Evolutionary conservation across 2,113 vertebrate species (phyloP), one percentile per base, ranked within the genome.

Genomic region (Atlantisia rogersi): DNA sequence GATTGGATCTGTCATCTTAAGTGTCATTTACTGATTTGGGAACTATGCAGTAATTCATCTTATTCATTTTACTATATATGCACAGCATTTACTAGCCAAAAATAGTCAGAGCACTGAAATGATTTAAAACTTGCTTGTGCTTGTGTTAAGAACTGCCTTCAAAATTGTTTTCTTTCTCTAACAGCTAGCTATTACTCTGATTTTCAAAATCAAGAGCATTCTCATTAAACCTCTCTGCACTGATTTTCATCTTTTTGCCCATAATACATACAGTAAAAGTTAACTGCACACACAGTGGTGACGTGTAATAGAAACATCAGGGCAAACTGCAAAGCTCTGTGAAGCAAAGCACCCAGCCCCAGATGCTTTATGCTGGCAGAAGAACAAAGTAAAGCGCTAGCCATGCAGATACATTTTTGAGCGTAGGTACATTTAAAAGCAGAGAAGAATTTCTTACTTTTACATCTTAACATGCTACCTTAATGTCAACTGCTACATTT

Each of bases 101-200:
- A 95, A 86, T 55, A 93, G 11, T 83, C 39, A 20, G 64, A 86
- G 58, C 25, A 65, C 14, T 35, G 24, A 86, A 31, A 63, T 63
- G 7, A 74, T 67, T 94, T 88, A 74, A 90, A 94, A 81, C 25
- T 88, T 73, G 53, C 44, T 88, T 88, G 58, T 31, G n/a, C 37
- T 84, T 70, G 11, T 52, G 52, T 37, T 70, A 88, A 78, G 68
- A 15, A 52, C 9, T 10, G 50, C 2, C 2, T 50, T 92, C 59
- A 59, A 70, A 82, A 67, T 18, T 2, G 19, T 63, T 70, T 86
- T 77, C 7, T 80, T 92, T 88, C 37, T 46, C 86, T n/a, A 50
- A 39, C 28, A 86, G 39, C 12, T 31, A 88, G 10, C 11, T 91
- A 59, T 55, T 77, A 63, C 55, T 78, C 35, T 40, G 32, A 63